phyloP scores from a whole-genome alignment of 2,113 vertebrate species.

The Rissa tridactyla region DNA sequence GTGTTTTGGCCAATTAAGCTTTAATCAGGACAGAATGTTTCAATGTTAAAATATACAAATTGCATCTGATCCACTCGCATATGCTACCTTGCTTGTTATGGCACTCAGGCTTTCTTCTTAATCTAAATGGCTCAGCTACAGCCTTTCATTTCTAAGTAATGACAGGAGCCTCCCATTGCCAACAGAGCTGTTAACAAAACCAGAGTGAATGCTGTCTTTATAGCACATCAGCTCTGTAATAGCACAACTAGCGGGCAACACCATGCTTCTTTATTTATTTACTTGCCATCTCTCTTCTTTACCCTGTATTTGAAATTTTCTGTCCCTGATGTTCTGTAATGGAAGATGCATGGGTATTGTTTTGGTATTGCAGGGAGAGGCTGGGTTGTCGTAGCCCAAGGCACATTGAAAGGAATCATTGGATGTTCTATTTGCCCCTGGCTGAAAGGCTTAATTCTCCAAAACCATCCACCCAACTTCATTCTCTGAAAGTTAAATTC shows the following conservation, averaged over 20 bases:
- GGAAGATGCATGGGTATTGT: neutral
- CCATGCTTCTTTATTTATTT: neutral
- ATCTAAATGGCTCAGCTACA: neutral
- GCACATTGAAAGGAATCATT: neutral
- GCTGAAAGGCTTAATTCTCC: neutral
- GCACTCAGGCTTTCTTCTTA: neutral
- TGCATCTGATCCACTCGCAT: constrained; percentile 35
- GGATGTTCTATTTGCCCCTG: neutral
- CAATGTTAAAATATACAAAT: constrained; percentile 61
- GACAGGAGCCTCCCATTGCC: neutral
- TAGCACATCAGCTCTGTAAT: neutral
- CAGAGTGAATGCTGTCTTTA: neutral
- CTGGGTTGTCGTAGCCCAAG: neutral
- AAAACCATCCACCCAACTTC: neutral
- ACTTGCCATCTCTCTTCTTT: neutral
- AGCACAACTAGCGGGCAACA: neutral
- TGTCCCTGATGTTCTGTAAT: neutral
- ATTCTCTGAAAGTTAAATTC: neutral
- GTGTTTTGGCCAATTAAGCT: constrained; percentile 60
- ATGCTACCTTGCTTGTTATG: constrained; percentile 5
- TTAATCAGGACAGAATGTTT: constrained; percentile 68
- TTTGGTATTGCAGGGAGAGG: neutral
- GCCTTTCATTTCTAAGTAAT: neutral
- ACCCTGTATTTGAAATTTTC: neutral
- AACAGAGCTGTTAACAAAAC: neutral